phyloP scores from a whole-genome alignment of 2,113 vertebrate species.

The Labeo rohita region DNA sequence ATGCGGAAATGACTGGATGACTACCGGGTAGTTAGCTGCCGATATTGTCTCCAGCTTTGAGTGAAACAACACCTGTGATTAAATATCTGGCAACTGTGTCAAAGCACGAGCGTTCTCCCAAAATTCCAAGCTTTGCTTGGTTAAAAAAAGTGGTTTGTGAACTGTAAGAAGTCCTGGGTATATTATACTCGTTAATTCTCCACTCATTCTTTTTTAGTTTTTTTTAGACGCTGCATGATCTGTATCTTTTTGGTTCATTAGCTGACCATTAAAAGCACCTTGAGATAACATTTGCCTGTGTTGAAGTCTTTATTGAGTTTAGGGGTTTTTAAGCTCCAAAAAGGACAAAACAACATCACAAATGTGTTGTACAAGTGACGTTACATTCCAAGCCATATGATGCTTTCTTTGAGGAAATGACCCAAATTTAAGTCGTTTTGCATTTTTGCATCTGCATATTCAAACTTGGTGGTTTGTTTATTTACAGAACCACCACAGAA shows the following conservation, averaged over 20 bases:
- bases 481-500: too few relatives aligned
- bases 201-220: not conserved
- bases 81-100: not conserved
- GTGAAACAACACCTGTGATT: not conserved
- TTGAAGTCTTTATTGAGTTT: not conserved
- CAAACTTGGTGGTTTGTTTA: too few relatives aligned
- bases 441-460: too few relatives aligned
- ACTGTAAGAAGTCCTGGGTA: not conserved
- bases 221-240: constrained; percentile 19
- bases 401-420: not conserved
- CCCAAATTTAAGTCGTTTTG: not conserved
- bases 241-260: not conserved
- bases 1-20: not conserved
- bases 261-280: constrained; percentile 30
- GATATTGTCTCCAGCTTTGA: not conserved
- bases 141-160: not conserved
- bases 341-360: not conserved
- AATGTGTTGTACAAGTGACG: not conserved
- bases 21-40: not conserved
- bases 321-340: not conserved
- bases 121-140: not conserved
- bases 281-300: not conserved
- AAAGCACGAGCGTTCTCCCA: not conserved
- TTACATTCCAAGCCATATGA: not conserved
- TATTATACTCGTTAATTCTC: not conserved